Percentiles rank a stretch among this genome's conserved stretches.
Conservation (phyloP, 2,113 vertebrate genomes). For the Mormyrus lacerda region DNA sequence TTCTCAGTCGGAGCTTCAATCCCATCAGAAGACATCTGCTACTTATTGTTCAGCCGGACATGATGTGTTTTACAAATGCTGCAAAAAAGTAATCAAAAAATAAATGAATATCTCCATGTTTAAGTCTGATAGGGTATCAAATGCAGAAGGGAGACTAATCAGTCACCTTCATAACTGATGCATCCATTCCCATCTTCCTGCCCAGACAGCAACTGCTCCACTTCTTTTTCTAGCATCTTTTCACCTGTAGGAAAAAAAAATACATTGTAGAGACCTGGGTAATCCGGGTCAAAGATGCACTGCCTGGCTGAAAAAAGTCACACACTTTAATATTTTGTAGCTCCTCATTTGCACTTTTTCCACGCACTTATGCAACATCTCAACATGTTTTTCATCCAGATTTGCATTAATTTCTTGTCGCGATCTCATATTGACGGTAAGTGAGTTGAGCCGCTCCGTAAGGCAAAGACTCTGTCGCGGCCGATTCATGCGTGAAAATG, state of each 20-base stretch:
- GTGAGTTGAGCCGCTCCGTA: no score
- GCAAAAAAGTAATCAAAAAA: background rate
- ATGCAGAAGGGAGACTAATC: no score
- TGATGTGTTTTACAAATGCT: slow-evolving; percentile 80
- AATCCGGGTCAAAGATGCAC: background rate
- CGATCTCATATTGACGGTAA: no score
- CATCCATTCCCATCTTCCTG: slow-evolving; percentile 79
- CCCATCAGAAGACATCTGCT: background rate
- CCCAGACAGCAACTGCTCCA: slow-evolving; percentile 71
- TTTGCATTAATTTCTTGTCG: no score
- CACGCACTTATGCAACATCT: no score
- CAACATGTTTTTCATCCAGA: no score
- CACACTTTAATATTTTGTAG: no score
- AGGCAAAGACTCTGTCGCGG: no score
- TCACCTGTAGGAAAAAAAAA: slow-evolving; percentile 60
- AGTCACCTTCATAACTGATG: slow-evolving; percentile 77
- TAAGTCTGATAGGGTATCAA: background rate
- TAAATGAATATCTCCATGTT: background rate
- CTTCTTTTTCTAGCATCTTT: slow-evolving; percentile 70
- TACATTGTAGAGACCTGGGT: background rate
- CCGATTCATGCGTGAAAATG: no score
- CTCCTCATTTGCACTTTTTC: no score
- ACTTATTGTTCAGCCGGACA: slow-evolving; percentile 61
- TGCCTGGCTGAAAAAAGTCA: no score
- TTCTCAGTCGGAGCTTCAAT: background rate